Evolutionary conservation across 2,888 invertebrate genomes (phyloP).

Genomic region (Tanypteryx hageni): DNA sequence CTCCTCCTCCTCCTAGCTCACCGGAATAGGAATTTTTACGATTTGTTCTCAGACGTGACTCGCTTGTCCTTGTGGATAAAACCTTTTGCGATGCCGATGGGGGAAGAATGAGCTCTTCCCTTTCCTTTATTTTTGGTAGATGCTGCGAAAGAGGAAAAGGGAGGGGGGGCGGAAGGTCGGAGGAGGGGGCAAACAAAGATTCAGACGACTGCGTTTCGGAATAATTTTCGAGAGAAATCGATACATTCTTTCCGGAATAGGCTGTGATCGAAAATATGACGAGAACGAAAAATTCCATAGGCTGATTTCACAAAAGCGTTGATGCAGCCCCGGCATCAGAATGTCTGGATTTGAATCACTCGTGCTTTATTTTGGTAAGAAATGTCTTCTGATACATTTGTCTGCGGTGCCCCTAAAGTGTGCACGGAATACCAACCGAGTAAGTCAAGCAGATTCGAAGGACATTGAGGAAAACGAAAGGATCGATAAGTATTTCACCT

Average conservation of each 20-base stretch:
- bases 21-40: too few relatives aligned
- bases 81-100: too few relatives aligned
- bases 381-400: too few relatives aligned
- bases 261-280: background rate
- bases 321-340: background rate
- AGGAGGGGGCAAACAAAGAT: background rate
- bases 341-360: background rate
- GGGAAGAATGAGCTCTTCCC: background rate
- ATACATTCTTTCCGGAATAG: constrained; percentile 9
- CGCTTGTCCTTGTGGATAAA: too few relatives aligned
- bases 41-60: too few relatives aligned
- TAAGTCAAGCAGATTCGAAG: too few relatives aligned
- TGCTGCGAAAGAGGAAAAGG: background rate
- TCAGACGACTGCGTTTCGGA: background rate
- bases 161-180: background rate
- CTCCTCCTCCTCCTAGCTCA: too few relatives aligned
- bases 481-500: too few relatives aligned
- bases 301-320: background rate
- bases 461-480: too few relatives aligned
- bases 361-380: too few relatives aligned
- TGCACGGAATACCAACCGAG: too few relatives aligned
- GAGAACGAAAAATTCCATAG: background rate
- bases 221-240: background rate
- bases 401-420: too few relatives aligned
- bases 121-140: background rate